Conservation (phyloP, 2,888 invertebrate genomes). For the Hypena proboscidalis region DNA sequence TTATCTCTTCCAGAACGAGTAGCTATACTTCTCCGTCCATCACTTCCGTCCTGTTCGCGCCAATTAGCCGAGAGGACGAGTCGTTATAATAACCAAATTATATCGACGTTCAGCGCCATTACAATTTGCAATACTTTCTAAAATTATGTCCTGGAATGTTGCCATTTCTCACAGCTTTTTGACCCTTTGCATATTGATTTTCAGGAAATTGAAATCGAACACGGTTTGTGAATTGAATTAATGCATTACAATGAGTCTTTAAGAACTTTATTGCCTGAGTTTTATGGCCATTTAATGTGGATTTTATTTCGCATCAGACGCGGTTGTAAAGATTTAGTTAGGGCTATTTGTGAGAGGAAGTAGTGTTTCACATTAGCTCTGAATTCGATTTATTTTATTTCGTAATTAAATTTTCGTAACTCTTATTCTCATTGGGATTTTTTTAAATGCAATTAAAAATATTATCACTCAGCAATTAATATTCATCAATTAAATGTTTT, state of each 20-base stretch:
- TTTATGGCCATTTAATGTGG: too few relatives aligned
- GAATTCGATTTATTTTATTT: too few relatives aligned
- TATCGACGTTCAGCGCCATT: slow-evolving; percentile 43
- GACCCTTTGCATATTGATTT: slow-evolving; percentile 1
- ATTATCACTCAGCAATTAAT: too few relatives aligned
- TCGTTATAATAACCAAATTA: slow-evolving; percentile 70
- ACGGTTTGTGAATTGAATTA: neutral
- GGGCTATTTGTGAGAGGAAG: too few relatives aligned
- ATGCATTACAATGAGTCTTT: neutral
- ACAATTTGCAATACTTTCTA: slow-evolving; percentile 27
- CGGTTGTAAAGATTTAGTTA: too few relatives aligned
- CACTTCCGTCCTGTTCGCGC: slow-evolving; percentile 55
- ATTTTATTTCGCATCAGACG: too few relatives aligned
- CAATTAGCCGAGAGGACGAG: slow-evolving; percentile 61
- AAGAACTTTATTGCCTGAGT: too few relatives aligned
- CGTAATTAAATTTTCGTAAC: too few relatives aligned
- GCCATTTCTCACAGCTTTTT: neutral
- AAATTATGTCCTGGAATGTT: slow-evolving; percentile 11
- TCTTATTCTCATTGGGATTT: too few relatives aligned
- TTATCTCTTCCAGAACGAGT: slow-evolving; percentile 35
- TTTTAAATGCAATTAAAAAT: too few relatives aligned
- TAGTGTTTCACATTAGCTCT: too few relatives aligned
- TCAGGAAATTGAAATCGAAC: neutral
- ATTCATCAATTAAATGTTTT: too few relatives aligned
- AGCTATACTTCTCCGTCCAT: slow-evolving; percentile 20